Conservation (phyloP, 2,797 vertebrate species). For the Peromyscus aztecus region DNA sequence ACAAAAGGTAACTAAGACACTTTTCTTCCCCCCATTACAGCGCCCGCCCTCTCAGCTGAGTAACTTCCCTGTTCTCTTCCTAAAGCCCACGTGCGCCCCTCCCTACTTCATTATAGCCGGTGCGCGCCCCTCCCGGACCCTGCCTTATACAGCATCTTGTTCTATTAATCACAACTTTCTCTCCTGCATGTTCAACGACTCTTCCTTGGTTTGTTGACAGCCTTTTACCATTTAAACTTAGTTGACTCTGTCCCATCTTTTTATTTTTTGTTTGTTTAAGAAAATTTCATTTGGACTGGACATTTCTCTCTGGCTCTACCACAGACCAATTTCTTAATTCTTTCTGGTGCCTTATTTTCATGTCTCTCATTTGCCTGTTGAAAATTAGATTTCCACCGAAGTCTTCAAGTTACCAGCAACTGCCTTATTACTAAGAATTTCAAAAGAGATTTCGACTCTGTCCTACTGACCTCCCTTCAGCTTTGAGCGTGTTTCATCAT, state of each 20-base stretch:
- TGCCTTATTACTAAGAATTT: conserved; percentile 47
- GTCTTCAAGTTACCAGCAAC: conserved; percentile 34
- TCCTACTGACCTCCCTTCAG: neutral
- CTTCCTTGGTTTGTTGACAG: neutral
- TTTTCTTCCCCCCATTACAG: neutral
- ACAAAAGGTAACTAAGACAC: neutral
- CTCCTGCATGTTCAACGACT: neutral
- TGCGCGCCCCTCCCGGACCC: too few relatives aligned
- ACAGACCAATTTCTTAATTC: neutral
- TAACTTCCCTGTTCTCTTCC: neutral
- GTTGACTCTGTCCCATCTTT: neutral
- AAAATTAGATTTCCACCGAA: conserved; percentile 62
- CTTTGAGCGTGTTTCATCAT: neutral
- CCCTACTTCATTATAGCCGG: neutral
- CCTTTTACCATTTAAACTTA: neutral
- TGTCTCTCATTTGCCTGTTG: neutral
- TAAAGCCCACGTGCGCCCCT: neutral
- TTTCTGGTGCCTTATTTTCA: conserved; percentile 9
- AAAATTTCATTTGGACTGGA: neutral
- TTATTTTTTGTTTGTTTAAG: neutral
- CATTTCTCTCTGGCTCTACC: neutral
- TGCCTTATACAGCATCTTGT: neutral
- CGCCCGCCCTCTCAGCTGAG: neutral
- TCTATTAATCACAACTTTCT: neutral
- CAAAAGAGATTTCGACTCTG: neutral